Evolutionary conservation across 2,797 vertebrate genomes (phyloP).

Genomic region (Hyperoplus lanceolatus): DNA sequence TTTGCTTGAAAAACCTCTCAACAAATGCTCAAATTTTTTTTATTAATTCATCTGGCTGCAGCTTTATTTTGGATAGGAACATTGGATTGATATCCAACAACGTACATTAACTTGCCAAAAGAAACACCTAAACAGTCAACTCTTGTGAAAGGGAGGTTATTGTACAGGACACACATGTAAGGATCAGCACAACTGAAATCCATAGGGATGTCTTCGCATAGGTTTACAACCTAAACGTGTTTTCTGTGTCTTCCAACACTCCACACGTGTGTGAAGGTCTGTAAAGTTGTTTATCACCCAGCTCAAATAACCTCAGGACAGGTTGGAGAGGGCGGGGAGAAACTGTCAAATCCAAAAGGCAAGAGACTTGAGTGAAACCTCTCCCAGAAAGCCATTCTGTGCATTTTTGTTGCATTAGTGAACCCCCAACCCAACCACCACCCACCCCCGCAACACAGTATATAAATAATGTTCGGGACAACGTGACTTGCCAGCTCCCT

Average conservation of each 20-base stretch:
- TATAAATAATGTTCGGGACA: constrained; percentile 22
- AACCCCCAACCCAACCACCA: background rate
- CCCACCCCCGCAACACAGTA: background rate
- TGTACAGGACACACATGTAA: constrained; percentile 37
- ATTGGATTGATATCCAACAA: constrained; percentile 15
- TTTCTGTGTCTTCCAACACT: constrained; percentile 45
- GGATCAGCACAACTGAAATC: constrained; percentile 46
- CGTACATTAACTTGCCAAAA: constrained; percentile 25
- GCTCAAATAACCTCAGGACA: constrained; percentile 45
- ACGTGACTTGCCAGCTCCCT: constrained; percentile 18
- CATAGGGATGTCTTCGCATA: constrained; percentile 22
- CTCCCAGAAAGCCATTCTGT: constrained; percentile 43
- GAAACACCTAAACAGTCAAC: constrained; percentile 12
- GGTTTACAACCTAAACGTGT: constrained; percentile 43
- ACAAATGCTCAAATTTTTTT: background rate
- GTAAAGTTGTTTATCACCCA: constrained; percentile 38
- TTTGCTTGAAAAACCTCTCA: background rate
- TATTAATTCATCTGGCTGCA: background rate
- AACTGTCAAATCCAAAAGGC: constrained; percentile 34
- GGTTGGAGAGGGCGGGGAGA: constrained; percentile 5
- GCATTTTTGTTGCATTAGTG: constrained; percentile 42
- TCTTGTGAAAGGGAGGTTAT: constrained; percentile 26
- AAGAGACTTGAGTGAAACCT: constrained; percentile 33
- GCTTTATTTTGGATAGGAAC: constrained; percentile 5
- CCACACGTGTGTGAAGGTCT: constrained; percentile 26